Conservation (phyloP, 1,140 invertebrate genomes). For the Drosophila mayri region DNA sequence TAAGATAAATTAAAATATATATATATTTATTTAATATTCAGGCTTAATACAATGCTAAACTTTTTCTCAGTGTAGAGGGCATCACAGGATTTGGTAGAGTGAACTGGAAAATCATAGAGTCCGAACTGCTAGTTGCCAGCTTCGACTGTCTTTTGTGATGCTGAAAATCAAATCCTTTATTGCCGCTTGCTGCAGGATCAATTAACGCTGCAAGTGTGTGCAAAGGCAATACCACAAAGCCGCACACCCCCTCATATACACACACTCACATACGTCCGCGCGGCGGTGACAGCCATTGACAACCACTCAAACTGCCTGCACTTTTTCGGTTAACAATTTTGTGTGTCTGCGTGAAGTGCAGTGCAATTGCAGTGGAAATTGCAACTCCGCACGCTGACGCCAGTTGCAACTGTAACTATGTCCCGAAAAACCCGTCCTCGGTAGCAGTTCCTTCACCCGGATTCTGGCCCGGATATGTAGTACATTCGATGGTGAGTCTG, state of each 20-base stretch:
- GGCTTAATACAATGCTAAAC: too few species aligned
- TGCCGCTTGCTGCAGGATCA: conserved; percentile 81
- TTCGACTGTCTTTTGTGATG: conserved; percentile 72
- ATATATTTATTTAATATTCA: background rate
- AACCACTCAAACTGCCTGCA: conserved; percentile 79
- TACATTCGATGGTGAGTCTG: conserved; percentile 7
- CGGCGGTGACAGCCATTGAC: conserved; percentile 68
- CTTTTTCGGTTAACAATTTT: conserved; percentile 79
- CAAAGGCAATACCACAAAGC: conserved; percentile 78
- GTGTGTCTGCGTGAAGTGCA: conserved; percentile 63
- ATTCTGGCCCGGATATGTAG: conserved; percentile 9
- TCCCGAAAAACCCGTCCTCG: background rate
- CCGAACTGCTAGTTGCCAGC: conserved; percentile 30
- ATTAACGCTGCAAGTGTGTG: conserved; percentile 81
- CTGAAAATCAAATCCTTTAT: conserved; percentile 83
- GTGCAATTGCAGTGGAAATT: conserved; percentile 71
- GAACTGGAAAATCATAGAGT: conserved; percentile 67
- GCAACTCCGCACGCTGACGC: conserved; percentile 43
- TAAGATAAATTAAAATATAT: background rate
- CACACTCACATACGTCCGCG: conserved; percentile 15
- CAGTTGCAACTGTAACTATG: conserved; percentile 6
- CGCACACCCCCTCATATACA: conserved; percentile 51
- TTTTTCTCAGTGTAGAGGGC: conserved; percentile 7
- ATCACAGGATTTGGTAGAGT: conserved; percentile 3
- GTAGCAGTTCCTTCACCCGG: background rate